phyloP scores from a whole-genome alignment of 2,113 vertebrate genomes.

The Neotoma lepida region DNA sequence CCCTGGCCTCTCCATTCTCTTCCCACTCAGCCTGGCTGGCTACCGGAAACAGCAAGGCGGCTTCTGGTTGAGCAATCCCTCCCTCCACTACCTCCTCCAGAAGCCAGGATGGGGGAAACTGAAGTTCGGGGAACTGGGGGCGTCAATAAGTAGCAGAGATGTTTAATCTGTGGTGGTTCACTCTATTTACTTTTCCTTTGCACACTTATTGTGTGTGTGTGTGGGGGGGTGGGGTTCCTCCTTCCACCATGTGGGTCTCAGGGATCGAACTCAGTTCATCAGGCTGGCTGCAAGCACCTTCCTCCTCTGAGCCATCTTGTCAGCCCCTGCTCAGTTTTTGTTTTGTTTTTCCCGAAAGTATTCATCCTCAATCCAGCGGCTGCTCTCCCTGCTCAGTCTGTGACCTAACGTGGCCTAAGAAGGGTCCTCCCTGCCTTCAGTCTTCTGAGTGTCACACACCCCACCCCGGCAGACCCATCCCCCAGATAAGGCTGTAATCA shows the following conservation, averaged over 20 bases:
- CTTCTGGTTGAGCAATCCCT: not conserved
- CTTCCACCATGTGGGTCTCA: not conserved
- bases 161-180: not conserved
- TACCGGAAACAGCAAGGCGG: not conserved
- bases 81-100: fast-evolving
- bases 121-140: not conserved
- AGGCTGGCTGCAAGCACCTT: not conserved
- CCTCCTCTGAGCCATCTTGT: not conserved
- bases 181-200: not conserved
- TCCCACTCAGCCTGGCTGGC: not conserved
- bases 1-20: not conserved
- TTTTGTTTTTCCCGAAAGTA: not conserved
- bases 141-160: not conserved
- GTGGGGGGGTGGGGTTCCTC: fast-evolving
- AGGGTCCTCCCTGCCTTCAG: not conserved
- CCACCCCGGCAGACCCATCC: fast-evolving
- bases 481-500: not conserved
- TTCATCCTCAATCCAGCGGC: no score
- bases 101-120: not conserved
- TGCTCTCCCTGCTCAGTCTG: no score
- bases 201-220: not conserved
- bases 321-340: not conserved
- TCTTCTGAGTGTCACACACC: not conserved
- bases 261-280: not conserved
- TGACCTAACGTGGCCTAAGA: not conserved